Percentiles rank a stretch among this genome's conserved stretches.
Evolutionary conservation across 2,888 invertebrate species (phyloP).

Genomic region (Idaea dimidiata): DNA sequence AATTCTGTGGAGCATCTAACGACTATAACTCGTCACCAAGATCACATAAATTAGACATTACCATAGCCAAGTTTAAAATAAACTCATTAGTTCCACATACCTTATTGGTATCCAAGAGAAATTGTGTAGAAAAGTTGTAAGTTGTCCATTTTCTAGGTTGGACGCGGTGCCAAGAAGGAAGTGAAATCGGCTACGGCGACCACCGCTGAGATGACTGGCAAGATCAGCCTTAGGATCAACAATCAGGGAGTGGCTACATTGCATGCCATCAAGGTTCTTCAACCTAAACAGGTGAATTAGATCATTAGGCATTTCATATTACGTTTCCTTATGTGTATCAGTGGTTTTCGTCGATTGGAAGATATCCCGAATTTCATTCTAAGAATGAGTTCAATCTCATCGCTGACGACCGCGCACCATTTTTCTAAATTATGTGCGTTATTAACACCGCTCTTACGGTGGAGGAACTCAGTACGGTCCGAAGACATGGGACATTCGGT

Average conservation of each 20-base stretch:
- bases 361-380: no score
- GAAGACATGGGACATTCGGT: no score
- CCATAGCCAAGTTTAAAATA: not conserved
- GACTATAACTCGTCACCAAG: not conserved
- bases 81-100: slow-evolving; percentile 1
- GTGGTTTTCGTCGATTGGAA: no score
- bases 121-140: slow-evolving; percentile 3
- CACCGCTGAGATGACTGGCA: slow-evolving; percentile 92
- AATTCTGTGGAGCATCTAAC: not conserved
- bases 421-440: no score
- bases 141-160: slow-evolving; percentile 75
- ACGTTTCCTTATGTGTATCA: not conserved
- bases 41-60: not conserved
- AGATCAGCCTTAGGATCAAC: slow-evolving; percentile 87
- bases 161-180: slow-evolving; percentile 89
- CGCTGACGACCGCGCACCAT: no score
- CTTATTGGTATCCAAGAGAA: not conserved
- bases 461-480: no score
- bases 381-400: no score
- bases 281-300: slow-evolving; percentile 89
- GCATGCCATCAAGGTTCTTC: slow-evolving; percentile 91
- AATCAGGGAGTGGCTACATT: slow-evolving; percentile 91
- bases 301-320: not conserved
- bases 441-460: no score
- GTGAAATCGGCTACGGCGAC: slow-evolving; percentile 93